These are phyloP conservation scores for Nomada hirtipes DNA, from an alignment of 2,888 invertebrate genomes.

Conservation along the genomic window DNA sequence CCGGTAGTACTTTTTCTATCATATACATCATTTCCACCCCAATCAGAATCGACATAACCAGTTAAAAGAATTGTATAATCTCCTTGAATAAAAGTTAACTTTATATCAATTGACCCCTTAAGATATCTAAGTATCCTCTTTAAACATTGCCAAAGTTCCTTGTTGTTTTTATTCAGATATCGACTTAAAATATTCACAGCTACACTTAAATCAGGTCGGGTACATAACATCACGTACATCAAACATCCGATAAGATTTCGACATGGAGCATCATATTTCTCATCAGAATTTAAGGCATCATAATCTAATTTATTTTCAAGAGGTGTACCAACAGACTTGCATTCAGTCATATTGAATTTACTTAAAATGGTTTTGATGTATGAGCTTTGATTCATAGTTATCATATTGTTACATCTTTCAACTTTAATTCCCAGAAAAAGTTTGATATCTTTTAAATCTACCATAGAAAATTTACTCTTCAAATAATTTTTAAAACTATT, in stretches of 20 bases:
- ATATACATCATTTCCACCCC: neutral
- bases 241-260: too few relatives aligned
- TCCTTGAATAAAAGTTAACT: neutral
- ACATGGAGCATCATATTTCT: too few relatives aligned
- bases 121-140: neutral
- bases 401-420: neutral
- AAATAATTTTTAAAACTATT: neutral
- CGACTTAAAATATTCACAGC: neutral
- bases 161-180: neutral
- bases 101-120: neutral
- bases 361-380: neutral
- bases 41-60: neutral
- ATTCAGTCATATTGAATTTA: neutral
- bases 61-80: neutral
- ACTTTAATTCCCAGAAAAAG: neutral
- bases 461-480: too few relatives aligned
- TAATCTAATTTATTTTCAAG: too few relatives aligned
- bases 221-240: neutral
- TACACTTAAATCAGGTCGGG: neutral
- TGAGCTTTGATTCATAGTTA: neutral
- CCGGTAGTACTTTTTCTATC: constrained; percentile 56
- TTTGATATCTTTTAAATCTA: neutral
- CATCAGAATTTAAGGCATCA: too few relatives aligned
- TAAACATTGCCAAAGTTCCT: neutral
- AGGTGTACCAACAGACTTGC: neutral